phyloP scores from a whole-genome alignment of 1,140 invertebrate genomes.

The Rhopalosiphum maidis region DNA sequence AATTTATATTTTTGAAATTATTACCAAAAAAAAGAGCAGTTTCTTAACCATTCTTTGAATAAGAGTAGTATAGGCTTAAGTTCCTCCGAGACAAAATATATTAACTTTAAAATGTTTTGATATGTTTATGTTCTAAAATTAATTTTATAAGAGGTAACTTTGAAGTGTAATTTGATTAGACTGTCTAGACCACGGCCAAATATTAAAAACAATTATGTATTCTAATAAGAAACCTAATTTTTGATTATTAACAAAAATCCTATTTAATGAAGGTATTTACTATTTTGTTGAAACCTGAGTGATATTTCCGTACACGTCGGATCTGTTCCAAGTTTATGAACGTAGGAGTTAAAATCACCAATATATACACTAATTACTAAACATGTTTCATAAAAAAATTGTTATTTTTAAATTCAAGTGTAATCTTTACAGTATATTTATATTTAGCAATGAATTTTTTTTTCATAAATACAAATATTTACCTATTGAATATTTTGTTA shows the following conservation, averaged over 20 bases:
- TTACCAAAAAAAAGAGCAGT: too few species aligned
- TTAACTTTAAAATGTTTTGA: too few species aligned
- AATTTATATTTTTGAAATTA: too few species aligned
- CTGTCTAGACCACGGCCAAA: too few species aligned
- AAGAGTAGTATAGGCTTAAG: too few species aligned
- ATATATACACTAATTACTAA: not conserved
- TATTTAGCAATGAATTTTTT: not conserved
- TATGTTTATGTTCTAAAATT: too few species aligned
- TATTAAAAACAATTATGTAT: too few species aligned
- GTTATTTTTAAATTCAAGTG: conserved; percentile 29
- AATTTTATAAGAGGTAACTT: not conserved
- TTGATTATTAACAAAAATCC: not conserved
- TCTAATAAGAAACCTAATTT: not conserved
- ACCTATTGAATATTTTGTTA: not conserved
- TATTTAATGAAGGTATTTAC: not conserved
- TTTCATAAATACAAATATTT: not conserved
- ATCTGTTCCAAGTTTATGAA: conserved; percentile 21
- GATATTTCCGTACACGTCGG: conserved; percentile 33
- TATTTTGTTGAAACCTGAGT: conserved; percentile 3
- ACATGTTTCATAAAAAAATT: not conserved
- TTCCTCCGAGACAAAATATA: too few species aligned
- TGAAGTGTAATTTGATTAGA: not conserved
- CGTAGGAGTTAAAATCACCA: not conserved
- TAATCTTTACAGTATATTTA: not conserved
- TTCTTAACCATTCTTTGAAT: too few species aligned